These are phyloP conservation scores for Zoanthus sociatus DNA, from an alignment of 92 coral and sea anemone genomes.

Conservation along the genomic window DNA sequence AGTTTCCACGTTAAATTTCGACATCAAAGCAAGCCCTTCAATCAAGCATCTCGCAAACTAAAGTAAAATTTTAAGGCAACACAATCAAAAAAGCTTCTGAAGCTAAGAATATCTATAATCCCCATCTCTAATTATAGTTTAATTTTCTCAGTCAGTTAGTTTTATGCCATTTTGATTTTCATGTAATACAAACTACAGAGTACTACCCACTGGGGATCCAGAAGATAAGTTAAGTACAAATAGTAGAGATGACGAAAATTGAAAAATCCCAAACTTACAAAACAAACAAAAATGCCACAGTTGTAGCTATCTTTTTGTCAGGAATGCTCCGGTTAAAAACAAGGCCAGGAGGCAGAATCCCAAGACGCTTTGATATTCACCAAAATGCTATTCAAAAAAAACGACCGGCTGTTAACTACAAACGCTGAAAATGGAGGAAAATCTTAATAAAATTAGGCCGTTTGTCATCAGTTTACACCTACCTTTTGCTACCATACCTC, in stretches of 20 bases:
- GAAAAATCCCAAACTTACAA: neutral
- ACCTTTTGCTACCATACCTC: neutral
- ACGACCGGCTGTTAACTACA: neutral
- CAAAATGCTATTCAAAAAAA: conserved; percentile 5
- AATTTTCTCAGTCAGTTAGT: neutral
- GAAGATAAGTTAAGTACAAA: neutral
- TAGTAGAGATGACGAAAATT: neutral
- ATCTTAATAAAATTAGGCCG: neutral
- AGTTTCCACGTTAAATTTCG: neutral
- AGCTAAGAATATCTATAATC: neutral
- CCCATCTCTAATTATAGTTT: neutral
- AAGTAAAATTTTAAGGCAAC: too few species aligned
- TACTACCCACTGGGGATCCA: neutral
- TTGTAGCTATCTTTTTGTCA: conserved; percentile 14
- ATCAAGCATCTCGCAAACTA: too few species aligned
- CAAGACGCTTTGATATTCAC: conserved; percentile 4
- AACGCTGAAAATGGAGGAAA: neutral
- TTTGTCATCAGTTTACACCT: neutral
- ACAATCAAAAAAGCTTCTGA: too few species aligned
- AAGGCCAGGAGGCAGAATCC: conserved; percentile 9
- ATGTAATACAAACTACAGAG: neutral
- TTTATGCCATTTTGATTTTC: neutral
- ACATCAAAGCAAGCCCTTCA: too few species aligned
- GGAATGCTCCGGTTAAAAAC: neutral
- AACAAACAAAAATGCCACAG: conserved; percentile 25